Base-by-base conservation (phyloP, 2,113 vertebrate species). In the Podarcis raffonei region DNA sequence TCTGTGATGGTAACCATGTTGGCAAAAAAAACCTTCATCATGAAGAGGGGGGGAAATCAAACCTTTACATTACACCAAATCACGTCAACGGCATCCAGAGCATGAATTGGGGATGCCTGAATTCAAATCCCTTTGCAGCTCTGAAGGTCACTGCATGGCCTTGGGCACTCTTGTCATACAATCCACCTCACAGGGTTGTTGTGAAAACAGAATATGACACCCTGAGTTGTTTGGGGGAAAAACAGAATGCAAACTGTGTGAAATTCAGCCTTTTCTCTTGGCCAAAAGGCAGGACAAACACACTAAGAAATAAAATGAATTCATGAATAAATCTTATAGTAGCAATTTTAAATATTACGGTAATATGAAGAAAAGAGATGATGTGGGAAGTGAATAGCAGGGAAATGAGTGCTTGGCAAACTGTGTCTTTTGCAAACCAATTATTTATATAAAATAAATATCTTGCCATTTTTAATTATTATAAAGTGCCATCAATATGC, bases 391-490 rank as follows among this genome's bases (percentile, higher is more conserved):
- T n/a, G 27, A 68, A 2, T 65, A 5, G 9, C 39, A 57, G 77
- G 66, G 32, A 66, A 90, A 57, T 2, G 42, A 22, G 18, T 53
- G 53, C 6, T 22, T 88, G 90, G 82, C 42, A 88, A 91, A 79
- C 22, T 78, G 62, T 25, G 87, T 27, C 76, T 86, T 84, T 89
- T 22, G 9, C 59, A 69, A 93, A 92, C 71, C 16, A 42, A 87
- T 59, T 83, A 78, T n/a, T 62, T 35, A 75, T 27, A 6, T 71
- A 6, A 62, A 18, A 79, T 3, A 90, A 88, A 72, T 83, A 32
- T 89, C 75, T 77, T 81, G 65, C 12, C 88, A 13, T 15, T 0
- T 23, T 72, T 32, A n/a, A 32, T 9, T 72, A 16, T 53, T 72
- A 32, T 72, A 72, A 23, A 68, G 12, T 15, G 30, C 18, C 9